Conservation (phyloP, 2,888 invertebrate genomes). For the Lepidochrysops patricia region DNA sequence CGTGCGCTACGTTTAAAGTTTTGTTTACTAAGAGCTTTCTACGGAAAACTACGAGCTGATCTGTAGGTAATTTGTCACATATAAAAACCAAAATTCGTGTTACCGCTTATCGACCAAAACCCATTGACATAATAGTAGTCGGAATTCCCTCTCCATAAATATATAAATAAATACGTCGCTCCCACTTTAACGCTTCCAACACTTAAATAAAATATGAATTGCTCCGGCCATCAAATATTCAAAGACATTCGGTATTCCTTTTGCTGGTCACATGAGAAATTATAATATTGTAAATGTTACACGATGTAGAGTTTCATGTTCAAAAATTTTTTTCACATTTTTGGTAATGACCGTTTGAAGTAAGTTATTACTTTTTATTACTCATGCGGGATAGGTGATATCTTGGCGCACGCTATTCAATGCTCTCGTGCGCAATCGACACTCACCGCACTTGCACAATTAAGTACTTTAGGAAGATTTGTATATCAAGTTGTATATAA, state of each 20-base stretch:
- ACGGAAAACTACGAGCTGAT: too few species aligned
- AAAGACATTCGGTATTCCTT: background rate
- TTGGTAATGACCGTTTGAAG: background rate
- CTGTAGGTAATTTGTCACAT: too few species aligned
- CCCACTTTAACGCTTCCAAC: conserved; percentile 33
- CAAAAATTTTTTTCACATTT: background rate
- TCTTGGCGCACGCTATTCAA: too few species aligned
- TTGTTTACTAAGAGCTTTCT: too few species aligned
- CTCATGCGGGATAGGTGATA: too few species aligned
- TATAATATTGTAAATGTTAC: background rate
- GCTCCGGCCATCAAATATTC: conserved; percentile 27
- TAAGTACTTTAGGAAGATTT: too few species aligned
- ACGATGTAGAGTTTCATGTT: background rate
- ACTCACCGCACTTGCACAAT: too few species aligned
- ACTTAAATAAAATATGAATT: conserved; percentile 42
- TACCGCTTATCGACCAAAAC: background rate
- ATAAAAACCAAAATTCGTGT: background rate
- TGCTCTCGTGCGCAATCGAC: too few species aligned
- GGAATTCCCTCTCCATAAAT: conserved; percentile 1
- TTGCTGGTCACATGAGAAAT: background rate
- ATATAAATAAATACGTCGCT: background rate
- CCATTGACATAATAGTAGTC: background rate
- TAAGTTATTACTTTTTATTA: too few species aligned
- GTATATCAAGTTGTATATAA: too few species aligned
- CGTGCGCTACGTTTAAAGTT: too few species aligned